Percentiles rank a stretch among this genome's conserved stretches.
Conservation (phyloP, 2,888 invertebrate genomes). For the Nycteola revayana region DNA sequence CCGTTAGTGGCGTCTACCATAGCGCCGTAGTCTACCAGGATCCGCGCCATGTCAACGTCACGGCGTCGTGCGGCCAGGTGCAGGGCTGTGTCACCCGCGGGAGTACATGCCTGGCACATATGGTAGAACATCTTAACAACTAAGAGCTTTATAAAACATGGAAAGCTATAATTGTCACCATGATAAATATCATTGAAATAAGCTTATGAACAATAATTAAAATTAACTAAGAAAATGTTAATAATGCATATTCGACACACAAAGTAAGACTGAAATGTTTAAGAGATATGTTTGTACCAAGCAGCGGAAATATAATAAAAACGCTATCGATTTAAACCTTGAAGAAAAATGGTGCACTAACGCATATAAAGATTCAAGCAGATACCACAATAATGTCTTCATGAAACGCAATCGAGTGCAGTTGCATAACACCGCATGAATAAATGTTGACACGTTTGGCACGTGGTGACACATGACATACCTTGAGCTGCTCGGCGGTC, state of each 20-base stretch:
- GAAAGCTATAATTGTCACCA: neutral
- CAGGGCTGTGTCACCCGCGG: conserved; percentile 95
- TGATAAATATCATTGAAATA: too few relatives aligned
- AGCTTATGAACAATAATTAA: too few relatives aligned
- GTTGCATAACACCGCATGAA: conserved; percentile 18
- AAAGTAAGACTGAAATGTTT: too few relatives aligned
- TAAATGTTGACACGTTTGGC: neutral
- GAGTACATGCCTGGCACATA: conserved; percentile 85
- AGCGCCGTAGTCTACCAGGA: conserved; percentile 96
- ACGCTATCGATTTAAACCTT: too few relatives aligned
- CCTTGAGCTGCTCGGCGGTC: conserved; percentile 93
- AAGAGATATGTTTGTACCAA: too few relatives aligned
- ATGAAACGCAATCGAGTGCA: conserved; percentile 9
- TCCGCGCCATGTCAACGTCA: conserved; percentile 96
- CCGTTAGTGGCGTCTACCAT: conserved; percentile 96
- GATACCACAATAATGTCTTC: neutral
- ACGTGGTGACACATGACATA: conserved; percentile 38
- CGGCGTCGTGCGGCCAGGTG: conserved; percentile 96
- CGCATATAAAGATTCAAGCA: neutral
- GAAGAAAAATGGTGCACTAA: too few relatives aligned
- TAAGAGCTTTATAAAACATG: neutral
- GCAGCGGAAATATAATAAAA: too few relatives aligned
- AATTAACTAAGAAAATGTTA: too few relatives aligned
- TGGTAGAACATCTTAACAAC: too few relatives aligned
- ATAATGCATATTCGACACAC: too few relatives aligned